These are phyloP conservation scores for Mamestra configurata DNA, from an alignment of 1,140 invertebrate genomes.

Conservation along the genomic window DNA sequence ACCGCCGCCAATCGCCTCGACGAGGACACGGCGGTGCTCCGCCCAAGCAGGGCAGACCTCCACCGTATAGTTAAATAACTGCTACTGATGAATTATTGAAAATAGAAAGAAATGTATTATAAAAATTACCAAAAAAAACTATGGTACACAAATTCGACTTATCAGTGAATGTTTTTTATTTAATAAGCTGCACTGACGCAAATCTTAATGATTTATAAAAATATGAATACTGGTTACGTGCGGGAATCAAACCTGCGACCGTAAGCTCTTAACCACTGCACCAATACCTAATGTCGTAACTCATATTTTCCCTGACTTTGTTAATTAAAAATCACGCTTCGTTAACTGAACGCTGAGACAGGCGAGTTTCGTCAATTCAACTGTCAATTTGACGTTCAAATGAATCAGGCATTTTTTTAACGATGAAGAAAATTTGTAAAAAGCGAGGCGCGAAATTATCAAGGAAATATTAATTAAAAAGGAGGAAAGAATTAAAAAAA, in stretches of 20 bases:
- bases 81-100: too few relatives aligned
- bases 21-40: too few relatives aligned
- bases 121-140: too few relatives aligned
- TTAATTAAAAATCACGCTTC: slow-evolving; percentile 26
- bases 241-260: not conserved
- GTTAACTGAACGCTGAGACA: not conserved
- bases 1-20: too few relatives aligned
- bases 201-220: too few relatives aligned
- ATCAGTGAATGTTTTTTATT: too few relatives aligned
- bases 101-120: too few relatives aligned
- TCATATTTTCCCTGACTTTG: not conserved
- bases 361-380: slow-evolving; percentile 15
- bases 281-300: not conserved
- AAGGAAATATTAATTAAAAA: slow-evolving; percentile 34
- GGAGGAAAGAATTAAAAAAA: slow-evolving; percentile 18
- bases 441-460: slow-evolving; percentile 13
- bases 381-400: slow-evolving; percentile 19
- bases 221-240: too few relatives aligned
- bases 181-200: too few relatives aligned
- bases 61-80: too few relatives aligned
- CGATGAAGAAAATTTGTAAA: slow-evolving; percentile 18
- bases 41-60: too few relatives aligned
- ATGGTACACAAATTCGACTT: too few relatives aligned
- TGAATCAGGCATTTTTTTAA: slow-evolving; percentile 25
- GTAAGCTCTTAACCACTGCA: not conserved